phyloP scores from a whole-genome alignment of 2,888 invertebrate species.

The Acanthosepion lycidas region DNA sequence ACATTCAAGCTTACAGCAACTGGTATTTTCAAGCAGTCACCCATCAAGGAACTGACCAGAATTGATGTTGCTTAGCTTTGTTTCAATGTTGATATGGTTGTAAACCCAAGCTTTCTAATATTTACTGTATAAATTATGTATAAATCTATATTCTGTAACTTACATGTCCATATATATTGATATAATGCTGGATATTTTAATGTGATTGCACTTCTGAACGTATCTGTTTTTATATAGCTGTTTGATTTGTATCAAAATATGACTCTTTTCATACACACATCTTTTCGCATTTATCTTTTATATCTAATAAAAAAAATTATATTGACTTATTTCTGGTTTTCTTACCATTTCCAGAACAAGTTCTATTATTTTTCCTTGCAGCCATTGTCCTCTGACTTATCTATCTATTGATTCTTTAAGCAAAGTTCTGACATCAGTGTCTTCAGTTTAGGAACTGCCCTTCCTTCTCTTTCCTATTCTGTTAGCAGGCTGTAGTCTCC shows the following conservation, averaged over 20 bases:
- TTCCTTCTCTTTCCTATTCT: not conserved
- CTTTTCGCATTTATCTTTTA: not conserved
- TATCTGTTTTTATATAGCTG: not conserved
- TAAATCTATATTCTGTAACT: no score
- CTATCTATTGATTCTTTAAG: not conserved
- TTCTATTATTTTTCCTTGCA: conserved; percentile 41
- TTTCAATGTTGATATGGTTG: no score
- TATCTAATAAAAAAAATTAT: not conserved
- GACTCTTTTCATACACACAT: not conserved
- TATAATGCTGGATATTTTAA: not conserved
- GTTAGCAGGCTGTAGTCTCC: no score
- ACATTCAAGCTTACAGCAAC: no score
- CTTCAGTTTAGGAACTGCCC: not conserved
- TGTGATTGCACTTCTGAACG: not conserved
- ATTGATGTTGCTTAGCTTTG: no score
- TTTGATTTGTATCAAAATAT: conserved; percentile 11
- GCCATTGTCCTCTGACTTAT: conserved; percentile 35
- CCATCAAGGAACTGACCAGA: no score
- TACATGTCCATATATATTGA: no score
- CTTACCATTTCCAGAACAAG: not conserved
- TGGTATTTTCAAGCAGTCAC: no score
- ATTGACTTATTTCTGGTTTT: not conserved
- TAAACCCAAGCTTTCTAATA: no score
- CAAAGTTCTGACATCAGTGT: not conserved
- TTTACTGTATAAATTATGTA: no score